Evolutionary conservation across 2,113 vertebrate species (phyloP).

Genomic region (Anser cygnoides): DNA sequence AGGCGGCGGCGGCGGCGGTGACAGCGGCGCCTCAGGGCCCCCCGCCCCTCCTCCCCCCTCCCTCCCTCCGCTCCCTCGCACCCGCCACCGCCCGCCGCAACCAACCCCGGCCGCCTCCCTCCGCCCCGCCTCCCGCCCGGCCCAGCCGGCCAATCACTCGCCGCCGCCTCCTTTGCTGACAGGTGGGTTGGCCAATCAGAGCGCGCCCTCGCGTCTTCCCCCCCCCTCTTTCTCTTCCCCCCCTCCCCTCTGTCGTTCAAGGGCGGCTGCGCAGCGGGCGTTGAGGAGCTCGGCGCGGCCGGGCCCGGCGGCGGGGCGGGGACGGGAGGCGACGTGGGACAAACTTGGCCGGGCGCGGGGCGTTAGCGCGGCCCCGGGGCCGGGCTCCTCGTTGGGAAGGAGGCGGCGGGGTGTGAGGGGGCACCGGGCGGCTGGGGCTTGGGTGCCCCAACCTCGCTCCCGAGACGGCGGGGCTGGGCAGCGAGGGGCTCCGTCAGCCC

Average conservation of each 20-base stretch:
- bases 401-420: not conserved
- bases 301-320: not conserved
- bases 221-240: too few species aligned
- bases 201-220: fast-evolving
- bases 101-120: not conserved
- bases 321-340: not conserved
- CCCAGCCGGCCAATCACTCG: fast-evolving
- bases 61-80: not conserved
- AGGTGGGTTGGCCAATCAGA: fast-evolving
- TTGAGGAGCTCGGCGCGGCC: not conserved
- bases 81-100: slow-evolving; percentile 35
- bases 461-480: not conserved
- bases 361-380: not conserved
- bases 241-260: not conserved
- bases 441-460: not conserved
- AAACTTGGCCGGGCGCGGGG: not conserved
- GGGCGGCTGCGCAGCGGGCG: slow-evolving; percentile 14
- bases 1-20: slow-evolving; percentile 1
- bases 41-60: not conserved
- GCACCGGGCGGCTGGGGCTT: too few species aligned
- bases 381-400: not conserved
- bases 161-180: fast-evolving
- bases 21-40: slow-evolving; percentile 5
- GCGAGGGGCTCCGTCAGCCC: not conserved
- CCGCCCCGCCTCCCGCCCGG: not conserved